Conservation (phyloP, 2,113 vertebrate genomes). For the Tricholaema leucomelas region DNA sequence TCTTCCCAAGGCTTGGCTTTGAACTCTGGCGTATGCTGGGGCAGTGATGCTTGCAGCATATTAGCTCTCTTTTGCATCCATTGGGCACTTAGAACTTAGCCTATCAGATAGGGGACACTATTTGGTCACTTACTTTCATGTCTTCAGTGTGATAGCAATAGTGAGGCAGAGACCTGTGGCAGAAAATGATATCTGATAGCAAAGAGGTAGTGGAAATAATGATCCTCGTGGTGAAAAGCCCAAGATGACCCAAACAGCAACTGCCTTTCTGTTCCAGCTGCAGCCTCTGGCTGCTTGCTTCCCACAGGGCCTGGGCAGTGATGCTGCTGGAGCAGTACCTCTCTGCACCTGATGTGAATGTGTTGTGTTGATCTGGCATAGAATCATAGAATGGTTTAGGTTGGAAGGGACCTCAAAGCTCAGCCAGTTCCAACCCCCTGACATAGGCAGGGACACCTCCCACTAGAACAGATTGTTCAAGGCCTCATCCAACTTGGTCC, state of each 20-base stretch:
- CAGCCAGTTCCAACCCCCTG: too few species aligned
- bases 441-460: too few species aligned
- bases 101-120: neutral
- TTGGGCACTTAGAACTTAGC: neutral
- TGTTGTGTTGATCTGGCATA: neutral
- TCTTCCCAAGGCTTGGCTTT: neutral
- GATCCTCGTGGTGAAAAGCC: neutral
- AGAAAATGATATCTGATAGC: too few species aligned
- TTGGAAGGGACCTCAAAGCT: too few species aligned
- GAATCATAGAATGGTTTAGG: too few species aligned
- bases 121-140: neutral
- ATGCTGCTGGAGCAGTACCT: neutral
- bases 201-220: neutral
- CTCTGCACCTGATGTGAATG: neutral
- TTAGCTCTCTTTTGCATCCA: neutral
- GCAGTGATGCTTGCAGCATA: neutral
- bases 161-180: neutral
- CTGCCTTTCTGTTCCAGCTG: neutral
- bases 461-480: too few species aligned
- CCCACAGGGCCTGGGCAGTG: neutral
- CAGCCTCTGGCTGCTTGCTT: neutral
- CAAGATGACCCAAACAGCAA: neutral
- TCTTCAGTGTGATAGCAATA: neutral
- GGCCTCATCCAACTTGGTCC: too few species aligned
- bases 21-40: neutral